Evolutionary conservation across 2,113 vertebrate species (phyloP).

Genomic region (Sphyrna mokarran): DNA sequence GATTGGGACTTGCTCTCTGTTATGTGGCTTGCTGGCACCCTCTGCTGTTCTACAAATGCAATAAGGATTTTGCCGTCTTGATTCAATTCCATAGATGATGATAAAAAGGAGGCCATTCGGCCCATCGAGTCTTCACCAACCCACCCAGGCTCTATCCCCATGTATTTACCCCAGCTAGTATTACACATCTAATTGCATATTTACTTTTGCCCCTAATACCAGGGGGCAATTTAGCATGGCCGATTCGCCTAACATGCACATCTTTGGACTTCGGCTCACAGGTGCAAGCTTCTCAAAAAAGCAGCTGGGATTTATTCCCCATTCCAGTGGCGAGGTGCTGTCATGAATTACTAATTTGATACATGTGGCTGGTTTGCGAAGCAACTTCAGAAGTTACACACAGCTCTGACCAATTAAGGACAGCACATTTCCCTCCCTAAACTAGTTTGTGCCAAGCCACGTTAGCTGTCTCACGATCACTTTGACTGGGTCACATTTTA

Average conservation of each 20-base stretch:
- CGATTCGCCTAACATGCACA: too few relatives aligned
- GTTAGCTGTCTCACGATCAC: not conserved
- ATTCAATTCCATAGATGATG: not conserved
- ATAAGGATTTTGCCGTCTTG: not conserved
- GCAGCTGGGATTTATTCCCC: not conserved
- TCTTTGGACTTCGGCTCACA: too few relatives aligned
- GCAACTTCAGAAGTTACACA: not conserved
- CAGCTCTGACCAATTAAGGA: not conserved
- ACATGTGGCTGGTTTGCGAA: not conserved
- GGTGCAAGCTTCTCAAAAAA: too few relatives aligned
- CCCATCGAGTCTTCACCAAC: too few relatives aligned
- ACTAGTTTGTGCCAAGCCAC: not conserved
- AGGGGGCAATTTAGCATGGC: too few relatives aligned
- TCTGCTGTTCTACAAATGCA: not conserved
- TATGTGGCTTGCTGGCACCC: not conserved
- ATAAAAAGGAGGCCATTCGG: too few relatives aligned
- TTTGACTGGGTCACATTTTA: not conserved
- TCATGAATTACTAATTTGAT: not conserved
- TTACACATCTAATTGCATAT: too few relatives aligned
- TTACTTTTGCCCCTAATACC: too few relatives aligned
- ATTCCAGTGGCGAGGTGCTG: not conserved
- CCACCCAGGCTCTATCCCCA: too few relatives aligned
- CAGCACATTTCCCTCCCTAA: not conserved
- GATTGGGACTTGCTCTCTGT: not conserved
- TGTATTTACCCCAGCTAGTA: too few relatives aligned